phyloP scores from a whole-genome alignment of 2,113 vertebrate species.

The Zosterops borbonicus region DNA sequence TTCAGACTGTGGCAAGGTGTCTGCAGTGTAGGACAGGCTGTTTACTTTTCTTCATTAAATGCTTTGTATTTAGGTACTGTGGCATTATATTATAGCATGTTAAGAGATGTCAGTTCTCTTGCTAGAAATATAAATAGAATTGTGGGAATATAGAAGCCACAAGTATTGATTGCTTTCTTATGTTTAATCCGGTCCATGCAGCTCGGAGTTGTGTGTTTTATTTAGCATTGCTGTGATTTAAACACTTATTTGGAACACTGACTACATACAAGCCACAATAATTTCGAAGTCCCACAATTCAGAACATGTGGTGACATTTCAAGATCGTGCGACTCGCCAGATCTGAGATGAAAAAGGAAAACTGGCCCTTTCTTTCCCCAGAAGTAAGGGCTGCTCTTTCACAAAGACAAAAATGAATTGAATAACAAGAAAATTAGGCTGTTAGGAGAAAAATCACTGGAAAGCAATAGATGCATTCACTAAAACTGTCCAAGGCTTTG shows the following conservation, averaged over 20 bases:
- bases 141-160: conserved; percentile 27
- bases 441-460: background rate
- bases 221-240: conserved; percentile 31
- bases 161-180: conserved; percentile 34
- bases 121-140: conserved; percentile 39
- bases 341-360: background rate
- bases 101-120: conserved; percentile 7
- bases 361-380: background rate
- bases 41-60: background rate
- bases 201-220: conserved; percentile 4
- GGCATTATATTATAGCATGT: background rate
- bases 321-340: background rate
- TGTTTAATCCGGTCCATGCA: background rate
- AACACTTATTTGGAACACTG: conserved; percentile 49
- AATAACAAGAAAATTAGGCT: background rate
- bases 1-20: background rate
- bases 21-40: background rate
- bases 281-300: background rate
- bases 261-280: conserved; percentile 26
- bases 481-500: background rate
- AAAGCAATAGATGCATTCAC: background rate
- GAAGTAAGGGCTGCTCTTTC: background rate
- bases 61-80: background rate
- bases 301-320: conserved; percentile 59
- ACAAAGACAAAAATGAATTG: background rate